A percentile compares a stretch with the other conserved stretches of the same genome.
Evolutionary conservation across 2,888 invertebrate species (phyloP).

Genomic region (Koerneria pararmatus): DNA sequence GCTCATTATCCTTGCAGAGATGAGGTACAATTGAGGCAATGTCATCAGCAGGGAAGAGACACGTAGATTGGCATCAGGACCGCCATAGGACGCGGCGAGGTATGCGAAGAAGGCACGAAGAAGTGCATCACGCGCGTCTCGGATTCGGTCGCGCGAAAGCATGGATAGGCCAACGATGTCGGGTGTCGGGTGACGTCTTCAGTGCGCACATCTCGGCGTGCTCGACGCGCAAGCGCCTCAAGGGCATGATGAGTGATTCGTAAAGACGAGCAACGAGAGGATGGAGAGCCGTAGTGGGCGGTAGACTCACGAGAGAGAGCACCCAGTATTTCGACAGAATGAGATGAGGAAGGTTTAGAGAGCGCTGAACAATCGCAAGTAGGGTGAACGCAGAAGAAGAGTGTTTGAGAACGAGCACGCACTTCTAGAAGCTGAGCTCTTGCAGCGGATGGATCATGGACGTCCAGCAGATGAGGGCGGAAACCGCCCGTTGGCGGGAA

Average conservation of each 20-base stretch:
- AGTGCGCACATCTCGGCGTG: constrained; percentile 51
- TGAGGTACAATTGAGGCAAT: constrained; percentile 46
- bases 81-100: constrained; percentile 33
- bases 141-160: constrained; percentile 36
- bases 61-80: constrained; percentile 46
- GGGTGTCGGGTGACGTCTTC: constrained; percentile 49
- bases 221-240: constrained; percentile 45
- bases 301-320: constrained; percentile 35
- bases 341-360: constrained; percentile 45
- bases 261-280: constrained; percentile 38
- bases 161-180: constrained; percentile 46
- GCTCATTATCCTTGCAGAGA: no score
- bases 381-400: constrained; percentile 48
- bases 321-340: constrained; percentile 51
- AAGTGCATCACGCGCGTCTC: constrained; percentile 49
- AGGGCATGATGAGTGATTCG: constrained; percentile 47
- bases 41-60: constrained; percentile 52
- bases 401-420: constrained; percentile 47
- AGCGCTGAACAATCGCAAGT: constrained; percentile 45
- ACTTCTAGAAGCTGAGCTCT: constrained; percentile 50
- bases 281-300: constrained; percentile 28
- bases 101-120: constrained; percentile 49
- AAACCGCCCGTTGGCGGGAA: constrained; percentile 40
- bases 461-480: constrained; percentile 51
- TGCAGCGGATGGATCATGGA: constrained; percentile 53